Conservation (phyloP, 2,797 vertebrate genomes). For the Anabacerthia variegaticeps region DNA sequence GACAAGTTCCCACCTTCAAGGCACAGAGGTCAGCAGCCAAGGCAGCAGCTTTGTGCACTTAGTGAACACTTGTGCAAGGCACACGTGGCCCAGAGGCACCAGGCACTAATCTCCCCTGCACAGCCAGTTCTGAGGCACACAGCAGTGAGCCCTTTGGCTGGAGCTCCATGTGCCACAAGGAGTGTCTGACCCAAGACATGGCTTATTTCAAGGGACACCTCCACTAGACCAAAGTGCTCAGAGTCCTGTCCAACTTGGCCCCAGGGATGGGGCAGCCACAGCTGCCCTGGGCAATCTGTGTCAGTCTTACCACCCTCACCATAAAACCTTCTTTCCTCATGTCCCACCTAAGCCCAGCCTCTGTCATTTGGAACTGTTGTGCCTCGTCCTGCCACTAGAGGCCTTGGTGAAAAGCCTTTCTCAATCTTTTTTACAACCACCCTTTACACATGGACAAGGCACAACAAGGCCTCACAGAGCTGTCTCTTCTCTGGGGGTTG, state of each 20-base stretch:
- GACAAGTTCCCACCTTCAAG: not conserved
- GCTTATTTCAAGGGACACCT: not conserved
- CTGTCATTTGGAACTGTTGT: not conserved
- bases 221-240: not conserved
- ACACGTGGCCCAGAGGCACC: not conserved
- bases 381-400: not conserved
- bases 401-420: not conserved
- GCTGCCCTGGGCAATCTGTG: not conserved
- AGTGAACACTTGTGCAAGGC: not conserved
- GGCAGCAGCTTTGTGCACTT: not conserved
- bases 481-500: not conserved
- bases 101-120: not conserved
- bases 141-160: not conserved
- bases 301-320: not conserved
- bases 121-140: not conserved
- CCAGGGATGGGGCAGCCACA: not conserved
- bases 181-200: not conserved
- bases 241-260: not conserved
- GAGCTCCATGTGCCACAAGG: accelerated
- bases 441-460: not conserved
- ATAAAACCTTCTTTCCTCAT: not conserved
- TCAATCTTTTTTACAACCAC: not conserved
- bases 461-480: not conserved
- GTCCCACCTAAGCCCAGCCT: not conserved
- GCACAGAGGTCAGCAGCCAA: not conserved